These are phyloP conservation scores for Rhinoptilus africanus DNA, from an alignment of 2,113 vertebrate species.

Conservation along the genomic window DNA sequence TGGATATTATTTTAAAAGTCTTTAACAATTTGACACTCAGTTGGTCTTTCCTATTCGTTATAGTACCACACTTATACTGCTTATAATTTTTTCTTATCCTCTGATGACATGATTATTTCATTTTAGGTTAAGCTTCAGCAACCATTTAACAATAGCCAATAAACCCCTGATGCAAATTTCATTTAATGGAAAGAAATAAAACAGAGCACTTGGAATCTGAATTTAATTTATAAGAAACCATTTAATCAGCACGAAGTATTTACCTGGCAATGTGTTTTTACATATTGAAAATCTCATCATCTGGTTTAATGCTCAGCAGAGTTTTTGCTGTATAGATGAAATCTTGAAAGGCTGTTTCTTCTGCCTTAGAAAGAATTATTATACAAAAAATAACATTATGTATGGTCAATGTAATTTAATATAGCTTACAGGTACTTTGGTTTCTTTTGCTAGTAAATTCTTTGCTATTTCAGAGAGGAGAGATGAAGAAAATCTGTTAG, in stretches of 20 bases:
- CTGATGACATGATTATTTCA: constrained; percentile 37
- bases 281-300: constrained; percentile 19
- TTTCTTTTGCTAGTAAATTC: background rate
- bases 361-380: background rate
- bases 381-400: background rate
- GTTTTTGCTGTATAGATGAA: background rate
- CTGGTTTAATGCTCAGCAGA: constrained; percentile 7
- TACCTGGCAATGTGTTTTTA: constrained; percentile 3
- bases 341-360: background rate
- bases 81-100: constrained; percentile 49
- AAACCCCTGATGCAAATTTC: constrained; percentile 27
- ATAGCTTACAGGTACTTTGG: background rate
- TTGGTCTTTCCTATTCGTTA: background rate
- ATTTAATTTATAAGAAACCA: constrained; percentile 50
- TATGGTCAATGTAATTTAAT: background rate
- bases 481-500: background rate
- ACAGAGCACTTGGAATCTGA: background rate
- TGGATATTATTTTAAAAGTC: background rate
- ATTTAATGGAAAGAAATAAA: constrained; percentile 10
- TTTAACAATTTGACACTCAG: background rate
- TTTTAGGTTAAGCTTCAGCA: constrained; percentile 53
- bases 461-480: background rate
- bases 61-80: background rate
- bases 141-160: constrained; percentile 48
- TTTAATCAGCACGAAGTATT: constrained; percentile 63